phyloP scores from a whole-genome alignment of 2,113 vertebrate species.

The Sminthopsis crassicaudata region DNA sequence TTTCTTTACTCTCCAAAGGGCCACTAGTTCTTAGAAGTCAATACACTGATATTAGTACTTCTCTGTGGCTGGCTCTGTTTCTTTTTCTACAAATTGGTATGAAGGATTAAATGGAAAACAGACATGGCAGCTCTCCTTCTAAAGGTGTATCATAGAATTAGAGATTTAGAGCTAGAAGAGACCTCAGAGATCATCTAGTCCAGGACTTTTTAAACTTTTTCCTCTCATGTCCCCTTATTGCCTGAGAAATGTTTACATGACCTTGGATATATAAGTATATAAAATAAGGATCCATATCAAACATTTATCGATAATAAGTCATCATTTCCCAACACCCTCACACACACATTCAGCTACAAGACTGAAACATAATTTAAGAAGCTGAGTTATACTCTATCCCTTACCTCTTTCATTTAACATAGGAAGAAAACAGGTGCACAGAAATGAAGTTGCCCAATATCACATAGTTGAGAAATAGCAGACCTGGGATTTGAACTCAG shows the following conservation, averaged over 20 bases:
- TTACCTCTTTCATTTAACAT: not conserved
- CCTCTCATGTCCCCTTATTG: too few relatives aligned
- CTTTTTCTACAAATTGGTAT: not conserved
- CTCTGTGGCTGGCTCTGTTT: slow-evolving; percentile 50
- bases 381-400: too few relatives aligned
- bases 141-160: not conserved
- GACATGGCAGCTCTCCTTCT: not conserved
- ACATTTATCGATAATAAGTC: too few relatives aligned
- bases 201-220: not conserved
- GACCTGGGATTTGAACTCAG: not conserved
- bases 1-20: slow-evolving; percentile 68
- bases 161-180: not conserved
- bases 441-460: not conserved
- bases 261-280: too few relatives aligned
- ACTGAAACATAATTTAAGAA: too few relatives aligned
- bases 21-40: slow-evolving; percentile 71
- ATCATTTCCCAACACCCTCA: too few relatives aligned
- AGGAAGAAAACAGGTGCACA: not conserved
- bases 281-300: too few relatives aligned
- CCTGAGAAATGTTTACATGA: too few relatives aligned
- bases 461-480: not conserved
- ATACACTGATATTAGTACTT: slow-evolving; percentile 54
- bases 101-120: slow-evolving; percentile 16
- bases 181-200: not conserved
- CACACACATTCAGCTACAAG: too few relatives aligned